These are phyloP conservation scores for Smittia aterrima DNA, from an alignment of 2,888 invertebrate species.

Conservation along the genomic window DNA sequence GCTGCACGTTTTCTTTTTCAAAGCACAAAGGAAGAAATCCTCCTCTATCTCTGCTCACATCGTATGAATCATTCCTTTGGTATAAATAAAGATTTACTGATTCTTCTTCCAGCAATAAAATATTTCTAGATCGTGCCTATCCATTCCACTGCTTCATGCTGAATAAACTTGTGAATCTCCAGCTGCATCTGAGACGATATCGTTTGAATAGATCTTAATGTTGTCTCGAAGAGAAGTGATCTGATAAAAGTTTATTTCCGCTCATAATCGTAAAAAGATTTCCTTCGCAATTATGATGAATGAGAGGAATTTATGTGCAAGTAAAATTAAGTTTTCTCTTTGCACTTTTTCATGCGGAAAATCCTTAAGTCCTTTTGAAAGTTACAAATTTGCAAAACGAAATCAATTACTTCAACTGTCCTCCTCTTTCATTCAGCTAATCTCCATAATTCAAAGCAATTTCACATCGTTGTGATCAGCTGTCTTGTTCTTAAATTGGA, in stretches of 20 bases:
- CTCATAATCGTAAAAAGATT: neutral
- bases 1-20: slow-evolving; percentile 11
- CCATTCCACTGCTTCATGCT: neutral
- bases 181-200: neutral
- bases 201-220: slow-evolving; percentile 23
- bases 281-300: neutral
- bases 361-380: neutral
- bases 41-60: neutral
- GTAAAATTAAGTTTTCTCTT: neutral
- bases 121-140: slow-evolving; percentile 35
- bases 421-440: neutral
- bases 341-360: neutral
- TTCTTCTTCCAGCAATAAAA: slow-evolving; percentile 28
- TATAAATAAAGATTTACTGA: slow-evolving; percentile 36
- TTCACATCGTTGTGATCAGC: neutral
- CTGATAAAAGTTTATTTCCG: slow-evolving; percentile 1
- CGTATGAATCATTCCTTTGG: slow-evolving; percentile 5
- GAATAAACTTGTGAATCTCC: neutral
- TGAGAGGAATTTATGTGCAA: neutral
- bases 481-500: slow-evolving; percentile 19
- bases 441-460: neutral
- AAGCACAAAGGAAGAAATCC: neutral
- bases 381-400: neutral
- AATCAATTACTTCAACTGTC: neutral
- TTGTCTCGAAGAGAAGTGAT: neutral